These are phyloP conservation scores for Drosophila guanche DNA, from an alignment of 1,140 invertebrate genomes.

Conservation along the genomic window DNA sequence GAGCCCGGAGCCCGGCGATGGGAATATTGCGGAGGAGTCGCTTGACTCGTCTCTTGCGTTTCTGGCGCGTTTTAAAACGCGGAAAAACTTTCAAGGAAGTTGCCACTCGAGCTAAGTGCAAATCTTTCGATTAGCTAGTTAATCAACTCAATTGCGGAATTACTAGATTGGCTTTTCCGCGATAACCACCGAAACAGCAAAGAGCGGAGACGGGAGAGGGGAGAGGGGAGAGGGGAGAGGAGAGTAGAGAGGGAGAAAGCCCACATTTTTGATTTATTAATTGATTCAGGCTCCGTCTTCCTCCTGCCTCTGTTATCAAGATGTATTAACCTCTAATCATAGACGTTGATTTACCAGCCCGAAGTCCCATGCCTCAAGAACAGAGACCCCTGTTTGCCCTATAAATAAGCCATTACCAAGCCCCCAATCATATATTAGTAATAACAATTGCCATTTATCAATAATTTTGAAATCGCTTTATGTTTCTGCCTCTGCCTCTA, in stretches of 20 bases:
- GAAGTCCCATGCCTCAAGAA: constrained; percentile 10
- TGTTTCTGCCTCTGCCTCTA: not conserved
- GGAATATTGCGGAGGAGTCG: constrained; percentile 47
- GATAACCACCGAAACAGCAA: constrained; percentile 20
- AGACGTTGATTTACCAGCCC: constrained; percentile 75
- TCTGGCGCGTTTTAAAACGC: constrained; percentile 33
- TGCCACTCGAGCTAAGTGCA: constrained; percentile 34
- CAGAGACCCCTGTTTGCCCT: constrained; percentile 17
- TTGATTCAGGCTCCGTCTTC: constrained; percentile 21
- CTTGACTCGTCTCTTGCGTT: constrained; percentile 8
- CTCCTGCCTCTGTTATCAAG: constrained; percentile 56
- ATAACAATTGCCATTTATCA: constrained; percentile 66
- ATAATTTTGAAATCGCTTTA: constrained; percentile 44
- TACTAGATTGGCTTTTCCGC: constrained; percentile 46
- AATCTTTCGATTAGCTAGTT: constrained; percentile 59
- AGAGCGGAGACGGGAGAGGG: too few relatives aligned
- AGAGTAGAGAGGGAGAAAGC: constrained; percentile 7
- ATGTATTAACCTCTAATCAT: constrained; percentile 79
- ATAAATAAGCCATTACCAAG: constrained; percentile 66
- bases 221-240: constrained; percentile 4
- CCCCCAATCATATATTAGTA: constrained; percentile 55
- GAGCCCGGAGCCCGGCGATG: constrained; percentile 17
- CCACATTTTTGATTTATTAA: constrained; percentile 70
- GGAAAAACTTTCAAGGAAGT: constrained; percentile 49
- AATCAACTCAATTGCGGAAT: constrained; percentile 36